phyloP scores from a whole-genome alignment of 2,113 vertebrate genomes.

The Prinia subflava region DNA sequence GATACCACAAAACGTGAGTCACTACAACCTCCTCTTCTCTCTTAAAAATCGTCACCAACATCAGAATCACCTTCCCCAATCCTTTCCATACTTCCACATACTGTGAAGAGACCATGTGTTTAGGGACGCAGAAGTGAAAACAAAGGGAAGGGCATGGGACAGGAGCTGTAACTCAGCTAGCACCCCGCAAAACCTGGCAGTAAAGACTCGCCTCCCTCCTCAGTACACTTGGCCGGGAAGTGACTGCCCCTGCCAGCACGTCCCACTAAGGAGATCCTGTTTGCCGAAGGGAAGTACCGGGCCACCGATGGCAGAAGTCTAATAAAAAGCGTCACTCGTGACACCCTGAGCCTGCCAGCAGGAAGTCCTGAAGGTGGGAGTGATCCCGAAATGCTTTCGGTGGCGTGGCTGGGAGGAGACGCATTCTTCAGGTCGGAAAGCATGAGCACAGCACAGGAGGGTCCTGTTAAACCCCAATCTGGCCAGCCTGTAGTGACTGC shows the following conservation, averaged over 20 bases:
- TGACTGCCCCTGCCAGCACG: neutral
- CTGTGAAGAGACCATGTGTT: neutral
- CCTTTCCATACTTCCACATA: neutral
- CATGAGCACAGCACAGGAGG: rapidly evolving
- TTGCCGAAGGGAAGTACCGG: neutral
- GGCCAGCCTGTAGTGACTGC: neutral
- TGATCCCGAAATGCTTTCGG: neutral
- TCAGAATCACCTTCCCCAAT: neutral
- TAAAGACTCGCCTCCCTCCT: neutral
- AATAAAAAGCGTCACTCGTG: neutral
- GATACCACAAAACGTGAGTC: neutral
- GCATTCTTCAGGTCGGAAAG: rapidly evolving
- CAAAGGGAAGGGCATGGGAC: rapidly evolving
- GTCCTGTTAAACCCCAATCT: neutral
- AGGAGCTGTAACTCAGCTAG: neutral
- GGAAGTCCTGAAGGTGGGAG: neutral
- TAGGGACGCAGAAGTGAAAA: neutral
- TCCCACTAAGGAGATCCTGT: neutral
- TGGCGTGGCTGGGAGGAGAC: neutral
- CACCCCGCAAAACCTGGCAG: rapidly evolving
- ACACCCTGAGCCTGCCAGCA: neutral
- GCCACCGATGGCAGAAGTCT: neutral
- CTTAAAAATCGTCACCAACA: neutral
- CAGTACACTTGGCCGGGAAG: neutral
- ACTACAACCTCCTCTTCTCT: neutral